Evolutionary conservation across 2,113 vertebrate genomes (phyloP).

Genomic region (Protobothrops mucrosquamatus): DNA sequence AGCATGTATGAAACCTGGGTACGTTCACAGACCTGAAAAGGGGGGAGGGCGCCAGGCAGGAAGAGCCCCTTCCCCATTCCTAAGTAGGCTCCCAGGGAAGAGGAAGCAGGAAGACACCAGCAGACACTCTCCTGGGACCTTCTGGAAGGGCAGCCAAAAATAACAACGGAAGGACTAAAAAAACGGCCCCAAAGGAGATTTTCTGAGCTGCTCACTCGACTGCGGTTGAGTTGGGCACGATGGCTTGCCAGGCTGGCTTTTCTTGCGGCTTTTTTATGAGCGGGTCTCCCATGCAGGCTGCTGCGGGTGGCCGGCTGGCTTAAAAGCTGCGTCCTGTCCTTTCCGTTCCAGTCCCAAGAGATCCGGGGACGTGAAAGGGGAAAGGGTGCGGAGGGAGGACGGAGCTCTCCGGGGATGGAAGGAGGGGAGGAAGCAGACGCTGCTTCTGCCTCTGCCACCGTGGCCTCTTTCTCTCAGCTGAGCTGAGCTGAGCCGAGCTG

Average conservation of each 20-base stretch:
- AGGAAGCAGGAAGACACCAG: neutral
- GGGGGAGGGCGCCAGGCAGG: rapidly evolving
- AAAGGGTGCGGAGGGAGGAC: neutral
- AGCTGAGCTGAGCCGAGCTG: neutral
- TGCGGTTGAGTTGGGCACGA: neutral
- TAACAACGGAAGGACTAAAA: neutral
- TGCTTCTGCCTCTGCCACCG: too few relatives aligned
- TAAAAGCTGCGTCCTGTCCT: neutral
- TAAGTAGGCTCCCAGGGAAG: too few relatives aligned
- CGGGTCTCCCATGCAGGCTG: neutral
- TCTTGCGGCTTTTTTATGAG: neutral
- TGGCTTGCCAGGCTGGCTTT: neutral
- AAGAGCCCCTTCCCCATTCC: neutral
- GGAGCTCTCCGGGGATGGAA: neutral
- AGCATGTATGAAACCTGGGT: conserved; percentile 95
- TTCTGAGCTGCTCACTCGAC: rapidly evolving
- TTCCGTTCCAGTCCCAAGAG: neutral
- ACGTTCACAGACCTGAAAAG: conserved; percentile 39
- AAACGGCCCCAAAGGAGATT: neutral
- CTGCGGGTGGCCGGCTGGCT: neutral
- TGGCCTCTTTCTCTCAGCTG: neutral
- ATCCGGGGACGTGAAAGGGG: neutral
- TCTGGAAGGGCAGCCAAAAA: neutral
- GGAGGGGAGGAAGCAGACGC: neutral
- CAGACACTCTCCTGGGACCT: too few relatives aligned